A percentile compares a stretch with the other conserved stretches of the same genome.
Conservation (phyloP, 2,888 invertebrate genomes). For the Teleiodes luculella region DNA sequence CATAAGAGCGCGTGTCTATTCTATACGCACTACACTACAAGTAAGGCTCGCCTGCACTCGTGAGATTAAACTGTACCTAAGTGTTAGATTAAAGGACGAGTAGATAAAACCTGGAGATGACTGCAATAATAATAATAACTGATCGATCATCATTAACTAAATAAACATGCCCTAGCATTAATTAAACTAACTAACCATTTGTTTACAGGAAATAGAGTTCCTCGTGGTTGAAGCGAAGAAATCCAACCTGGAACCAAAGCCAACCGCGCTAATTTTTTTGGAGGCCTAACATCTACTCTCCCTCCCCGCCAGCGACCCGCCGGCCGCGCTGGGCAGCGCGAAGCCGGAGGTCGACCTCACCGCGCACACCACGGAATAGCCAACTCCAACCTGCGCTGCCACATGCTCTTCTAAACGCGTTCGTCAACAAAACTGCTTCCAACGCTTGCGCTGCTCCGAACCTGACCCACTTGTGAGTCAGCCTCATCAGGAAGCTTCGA, state of each 20-base stretch:
- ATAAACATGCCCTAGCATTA: too few relatives aligned
- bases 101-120: too few relatives aligned
- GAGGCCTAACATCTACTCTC: constrained; percentile 95
- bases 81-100: too few relatives aligned
- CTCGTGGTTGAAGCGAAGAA: constrained; percentile 95
- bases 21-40: too few relatives aligned
- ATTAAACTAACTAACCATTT: neutral
- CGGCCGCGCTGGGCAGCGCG: constrained; percentile 83
- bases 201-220: constrained; percentile 91
- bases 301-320: constrained; percentile 89
- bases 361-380: constrained; percentile 79
- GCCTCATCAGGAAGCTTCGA: neutral
- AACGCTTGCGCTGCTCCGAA: neutral
- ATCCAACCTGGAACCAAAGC: constrained; percentile 94
- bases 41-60: too few relatives aligned
- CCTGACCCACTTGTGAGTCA: neutral
- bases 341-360: constrained; percentile 80
- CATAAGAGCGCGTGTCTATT: too few relatives aligned
- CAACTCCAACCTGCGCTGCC: constrained; percentile 79
- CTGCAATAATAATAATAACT: too few relatives aligned
- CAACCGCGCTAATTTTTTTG: constrained; percentile 92
- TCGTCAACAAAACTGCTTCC: constrained; percentile 12
- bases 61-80: too few relatives aligned
- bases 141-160: too few relatives aligned
- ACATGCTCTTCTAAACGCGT: constrained; percentile 74